Conservation (phyloP, 2,888 invertebrate species). For the Plebejus melissa region DNA sequence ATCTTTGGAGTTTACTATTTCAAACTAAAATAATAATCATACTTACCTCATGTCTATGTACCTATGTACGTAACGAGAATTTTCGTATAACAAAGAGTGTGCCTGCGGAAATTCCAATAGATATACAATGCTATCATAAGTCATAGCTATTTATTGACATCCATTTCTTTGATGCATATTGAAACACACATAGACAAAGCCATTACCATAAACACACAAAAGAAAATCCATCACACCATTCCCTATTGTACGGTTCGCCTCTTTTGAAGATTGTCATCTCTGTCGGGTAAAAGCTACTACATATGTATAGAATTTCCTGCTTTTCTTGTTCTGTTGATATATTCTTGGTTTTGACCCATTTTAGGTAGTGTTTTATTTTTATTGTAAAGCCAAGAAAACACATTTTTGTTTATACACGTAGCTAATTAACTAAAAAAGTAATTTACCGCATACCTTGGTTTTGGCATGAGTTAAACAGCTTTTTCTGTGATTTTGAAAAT, state of each 20-base stretch:
- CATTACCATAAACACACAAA: slow-evolving; percentile 18
- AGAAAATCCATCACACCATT: slow-evolving; percentile 13
- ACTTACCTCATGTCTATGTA: neutral
- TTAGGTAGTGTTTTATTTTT: neutral
- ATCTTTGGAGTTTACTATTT: too few species aligned
- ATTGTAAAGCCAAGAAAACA: neutral
- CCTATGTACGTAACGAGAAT: neutral
- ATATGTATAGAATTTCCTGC: slow-evolving; percentile 8
- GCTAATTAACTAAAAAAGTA: too few species aligned
- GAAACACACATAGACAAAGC: slow-evolving; percentile 7
- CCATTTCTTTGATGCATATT: slow-evolving; percentile 11
- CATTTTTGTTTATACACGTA: neutral
- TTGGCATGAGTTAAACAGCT: too few species aligned
- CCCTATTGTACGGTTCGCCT: slow-evolving; percentile 13
- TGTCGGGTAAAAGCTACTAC: slow-evolving; percentile 9
- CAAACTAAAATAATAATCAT: too few species aligned
- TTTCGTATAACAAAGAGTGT: neutral
- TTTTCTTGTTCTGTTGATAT: neutral
- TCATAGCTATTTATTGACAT: slow-evolving; percentile 13
- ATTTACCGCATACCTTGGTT: too few species aligned
- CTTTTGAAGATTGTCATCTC: slow-evolving; percentile 17
- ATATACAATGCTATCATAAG: neutral
- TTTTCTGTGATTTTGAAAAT: too few species aligned
- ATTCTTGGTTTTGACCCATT: neutral
- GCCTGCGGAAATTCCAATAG: neutral